Conservation (phyloP, 92 coral and sea anemone genomes). For the Epizoanthus stellaris region DNA sequence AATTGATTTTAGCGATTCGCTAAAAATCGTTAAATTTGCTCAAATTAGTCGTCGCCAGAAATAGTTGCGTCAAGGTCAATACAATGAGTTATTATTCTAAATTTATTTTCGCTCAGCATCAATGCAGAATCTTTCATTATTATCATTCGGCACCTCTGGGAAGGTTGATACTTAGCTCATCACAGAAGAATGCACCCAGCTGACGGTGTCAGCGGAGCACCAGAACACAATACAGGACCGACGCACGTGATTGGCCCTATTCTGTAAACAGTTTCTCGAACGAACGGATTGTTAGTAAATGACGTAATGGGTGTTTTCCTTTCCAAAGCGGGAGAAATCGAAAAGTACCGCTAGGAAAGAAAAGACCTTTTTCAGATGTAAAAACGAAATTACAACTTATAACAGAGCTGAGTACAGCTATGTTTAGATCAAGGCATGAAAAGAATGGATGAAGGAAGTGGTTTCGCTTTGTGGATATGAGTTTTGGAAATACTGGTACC, state of each 20-base stretch:
- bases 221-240: too few relatives aligned
- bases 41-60: too few relatives aligned
- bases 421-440: not conserved
- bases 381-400: not conserved
- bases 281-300: slow-evolving; percentile 28
- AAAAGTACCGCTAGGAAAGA: not conserved
- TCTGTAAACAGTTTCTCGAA: not conserved
- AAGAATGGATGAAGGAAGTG: not conserved
- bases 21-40: too few relatives aligned
- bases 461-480: slow-evolving; percentile 9
- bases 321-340: slow-evolving; percentile 1
- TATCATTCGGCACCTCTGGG: too few relatives aligned
- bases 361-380: not conserved
- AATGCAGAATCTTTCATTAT: too few relatives aligned
- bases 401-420: not conserved
- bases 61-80: too few relatives aligned
- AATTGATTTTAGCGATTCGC: too few relatives aligned
- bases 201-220: too few relatives aligned
- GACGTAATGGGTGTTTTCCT: slow-evolving; percentile 11
- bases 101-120: too few relatives aligned
- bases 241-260: slow-evolving; percentile 12
- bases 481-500: slow-evolving; percentile 51
- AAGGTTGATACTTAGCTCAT: too few relatives aligned
- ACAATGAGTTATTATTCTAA: too few relatives aligned
- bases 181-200: too few relatives aligned